A percentile compares a stretch with the other conserved stretches of the same genome.
These are phyloP conservation scores for Cavia porcellus DNA, from an alignment of 2,113 vertebrate species.

Conservation along the genomic window DNA sequence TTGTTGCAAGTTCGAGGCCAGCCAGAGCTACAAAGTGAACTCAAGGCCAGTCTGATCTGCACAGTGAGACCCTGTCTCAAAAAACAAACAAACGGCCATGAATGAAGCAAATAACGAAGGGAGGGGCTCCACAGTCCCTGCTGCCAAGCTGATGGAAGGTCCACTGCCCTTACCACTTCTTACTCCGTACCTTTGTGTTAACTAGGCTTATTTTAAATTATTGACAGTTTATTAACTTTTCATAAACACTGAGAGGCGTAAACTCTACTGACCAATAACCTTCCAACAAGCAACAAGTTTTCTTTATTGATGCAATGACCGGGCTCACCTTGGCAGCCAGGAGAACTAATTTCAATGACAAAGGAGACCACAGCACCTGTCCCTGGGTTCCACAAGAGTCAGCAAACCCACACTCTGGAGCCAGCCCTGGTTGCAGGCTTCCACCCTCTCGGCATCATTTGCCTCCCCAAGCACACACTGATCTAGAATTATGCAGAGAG, in stretches of 20 bases:
- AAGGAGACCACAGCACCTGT: conserved; percentile 64
- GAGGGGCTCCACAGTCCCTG: rapidly evolving
- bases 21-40: too few relatives aligned
- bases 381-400: conserved; percentile 71
- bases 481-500: conserved; percentile 84
- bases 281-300: background rate
- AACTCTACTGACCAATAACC: background rate
- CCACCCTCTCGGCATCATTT: conserved; percentile 70
- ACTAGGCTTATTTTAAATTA: background rate
- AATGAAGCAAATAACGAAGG: background rate
- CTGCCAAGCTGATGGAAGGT: background rate
- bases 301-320: conserved; percentile 20
- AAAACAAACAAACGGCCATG: too few relatives aligned
- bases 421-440: conserved; percentile 11
- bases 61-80: too few relatives aligned
- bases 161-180: background rate
- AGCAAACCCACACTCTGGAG: conserved; percentile 21
- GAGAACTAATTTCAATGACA: conserved; percentile 69
- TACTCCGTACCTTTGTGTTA: background rate
- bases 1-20: too few relatives aligned
- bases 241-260: background rate
- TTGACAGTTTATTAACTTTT: background rate
- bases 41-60: too few relatives aligned
- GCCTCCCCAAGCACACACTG: conserved; percentile 80
- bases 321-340: conserved; percentile 27